Conservation (phyloP, 1,140 invertebrate species). For the Helicoverpa armigera region DNA sequence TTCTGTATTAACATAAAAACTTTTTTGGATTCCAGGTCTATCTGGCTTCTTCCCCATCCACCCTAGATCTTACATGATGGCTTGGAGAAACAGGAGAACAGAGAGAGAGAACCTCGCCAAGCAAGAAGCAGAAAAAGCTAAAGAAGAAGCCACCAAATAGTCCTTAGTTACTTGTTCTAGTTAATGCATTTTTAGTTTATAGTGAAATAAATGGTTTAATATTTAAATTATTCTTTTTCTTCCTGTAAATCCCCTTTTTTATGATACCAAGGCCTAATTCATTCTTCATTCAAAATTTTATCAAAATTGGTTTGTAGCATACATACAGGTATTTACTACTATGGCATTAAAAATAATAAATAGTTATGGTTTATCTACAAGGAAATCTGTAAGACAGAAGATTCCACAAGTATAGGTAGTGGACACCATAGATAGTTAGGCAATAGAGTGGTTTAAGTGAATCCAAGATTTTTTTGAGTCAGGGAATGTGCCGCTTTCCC, state of each 20-base stretch:
- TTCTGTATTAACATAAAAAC: background rate
- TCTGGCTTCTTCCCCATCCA: slow-evolving; percentile 92
- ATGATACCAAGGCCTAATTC: background rate
- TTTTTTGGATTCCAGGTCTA: slow-evolving; percentile 84
- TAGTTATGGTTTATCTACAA: too few species aligned
- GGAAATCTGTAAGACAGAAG: too few species aligned
- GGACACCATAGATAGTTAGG: too few species aligned
- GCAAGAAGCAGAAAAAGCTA: slow-evolving; percentile 63
- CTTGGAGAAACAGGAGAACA: slow-evolving; percentile 89
- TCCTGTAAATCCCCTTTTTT: background rate
- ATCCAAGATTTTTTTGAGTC: too few species aligned
- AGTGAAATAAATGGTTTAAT: slow-evolving; percentile 39
- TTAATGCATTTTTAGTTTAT: slow-evolving; percentile 49
- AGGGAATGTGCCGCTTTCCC: too few species aligned
- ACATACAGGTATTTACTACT: too few species aligned
- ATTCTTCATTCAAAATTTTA: too few species aligned
- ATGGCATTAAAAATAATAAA: too few species aligned
- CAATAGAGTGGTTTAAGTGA: too few species aligned
- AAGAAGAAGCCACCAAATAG: slow-evolving; percentile 55
- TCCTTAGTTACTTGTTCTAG: slow-evolving; percentile 52
- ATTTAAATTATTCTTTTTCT: too few species aligned
- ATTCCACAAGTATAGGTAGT: too few species aligned
- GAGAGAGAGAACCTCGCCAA: slow-evolving; percentile 67
- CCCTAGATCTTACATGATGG: slow-evolving; percentile 89
- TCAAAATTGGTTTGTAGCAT: too few species aligned